Evolutionary conservation across 2,113 vertebrate genomes (phyloP), one percentile per base, ranked within the genome.

Genomic region (Romanogobio albipinnatus): DNA sequence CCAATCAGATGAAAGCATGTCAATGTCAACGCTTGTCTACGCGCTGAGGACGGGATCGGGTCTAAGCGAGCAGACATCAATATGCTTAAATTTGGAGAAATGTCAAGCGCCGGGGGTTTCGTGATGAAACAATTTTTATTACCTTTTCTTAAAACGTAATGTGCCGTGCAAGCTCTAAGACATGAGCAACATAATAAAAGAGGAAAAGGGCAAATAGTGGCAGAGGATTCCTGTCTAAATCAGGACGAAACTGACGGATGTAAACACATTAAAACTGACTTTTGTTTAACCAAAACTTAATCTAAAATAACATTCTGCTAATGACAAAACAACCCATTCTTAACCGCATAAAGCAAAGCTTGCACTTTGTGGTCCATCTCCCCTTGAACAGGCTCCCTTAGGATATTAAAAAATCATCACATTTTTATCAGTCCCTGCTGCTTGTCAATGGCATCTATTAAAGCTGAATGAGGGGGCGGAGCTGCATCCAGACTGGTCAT

Each of bases 361-460:
- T 71, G 74, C 64, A 78, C 49, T 59, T 75, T 45, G 36, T 56
- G 64, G 76, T 33, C 74, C 43, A 82, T 47, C 78, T 64, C 79
- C n/a, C 45, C 75, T 47, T 58, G 77, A 78, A 66, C 15, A 43
- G 51, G 22, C 75, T 83, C 86, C 78, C 86, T 61, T 22, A 83
- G 83, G 84, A 84, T 85, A 85, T 82, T 84, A 84, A 82, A 85
- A 85, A 81, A 87, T 29, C 73, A 81, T 77, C 86, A 87, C 61
- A 77, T 82, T 85, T 87, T 88, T 85, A 92, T 93, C 93, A 94
- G 93, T 92, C 91, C 88, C 89, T 87, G 71, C 87, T 80, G 90
- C 91, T 92, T 91, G 93, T 93, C 94, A 93, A 91, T 93, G 90
- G 90, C 91, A 91, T 91, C 92, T 91, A 91, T 92, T 91, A 91